These are phyloP conservation scores for Accipiter virgatus DNA, from an alignment of 2,113 vertebrate species.

Conservation along the genomic window DNA sequence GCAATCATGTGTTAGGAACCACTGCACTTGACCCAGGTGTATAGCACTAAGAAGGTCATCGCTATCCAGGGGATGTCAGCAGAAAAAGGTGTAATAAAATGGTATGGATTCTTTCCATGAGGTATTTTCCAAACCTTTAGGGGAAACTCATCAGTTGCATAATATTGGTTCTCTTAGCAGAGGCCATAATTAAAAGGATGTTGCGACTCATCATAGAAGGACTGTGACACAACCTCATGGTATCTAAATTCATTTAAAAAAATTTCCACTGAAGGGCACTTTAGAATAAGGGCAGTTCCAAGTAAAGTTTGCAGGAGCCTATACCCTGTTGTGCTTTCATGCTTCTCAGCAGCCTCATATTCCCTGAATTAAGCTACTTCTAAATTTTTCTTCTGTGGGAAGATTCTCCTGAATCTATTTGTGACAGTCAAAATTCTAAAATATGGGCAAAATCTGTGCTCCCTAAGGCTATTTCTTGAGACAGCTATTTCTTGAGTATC, in stretches of 20 bases:
- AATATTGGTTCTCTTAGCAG: neutral
- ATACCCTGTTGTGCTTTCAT: neutral
- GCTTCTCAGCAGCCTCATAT: neutral
- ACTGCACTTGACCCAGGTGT: neutral
- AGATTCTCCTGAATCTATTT: neutral
- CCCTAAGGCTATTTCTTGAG: neutral
- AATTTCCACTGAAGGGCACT: neutral
- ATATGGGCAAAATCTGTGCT: neutral
- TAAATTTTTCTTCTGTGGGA: neutral
- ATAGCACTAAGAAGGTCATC: neutral
- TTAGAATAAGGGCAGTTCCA: neutral
- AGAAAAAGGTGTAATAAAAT: neutral
- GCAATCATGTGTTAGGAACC: neutral
- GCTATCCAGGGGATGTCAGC: neutral
- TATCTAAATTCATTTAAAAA: neutral
- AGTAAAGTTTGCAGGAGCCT: neutral
- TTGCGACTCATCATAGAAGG: neutral
- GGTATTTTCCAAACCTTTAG: neutral
- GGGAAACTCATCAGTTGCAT: neutral
- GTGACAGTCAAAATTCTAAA: neutral
- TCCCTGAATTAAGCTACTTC: neutral
- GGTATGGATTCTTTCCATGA: neutral
- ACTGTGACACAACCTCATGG: neutral
- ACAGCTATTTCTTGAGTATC: neutral
- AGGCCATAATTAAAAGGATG: neutral